A percentile compares a stretch with the other conserved stretches of the same genome.
These are phyloP conservation scores for Tipula unca DNA, from an alignment of 2,888 invertebrate genomes.

Conservation along the genomic window DNA sequence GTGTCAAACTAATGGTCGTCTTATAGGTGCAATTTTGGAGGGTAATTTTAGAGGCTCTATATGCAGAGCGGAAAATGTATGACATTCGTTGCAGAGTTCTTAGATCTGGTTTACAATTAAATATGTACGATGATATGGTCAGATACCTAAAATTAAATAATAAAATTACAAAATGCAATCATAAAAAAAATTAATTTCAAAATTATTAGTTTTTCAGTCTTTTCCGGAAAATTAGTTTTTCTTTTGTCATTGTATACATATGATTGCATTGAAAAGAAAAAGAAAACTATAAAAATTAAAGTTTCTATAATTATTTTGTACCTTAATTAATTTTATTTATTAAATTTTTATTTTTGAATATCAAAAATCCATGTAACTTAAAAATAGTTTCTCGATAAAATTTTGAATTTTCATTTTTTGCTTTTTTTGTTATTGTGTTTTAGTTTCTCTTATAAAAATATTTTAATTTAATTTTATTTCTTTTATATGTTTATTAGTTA, in stretches of 20 bases:
- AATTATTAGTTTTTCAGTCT: not conserved
- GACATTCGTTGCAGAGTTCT: too few relatives aligned
- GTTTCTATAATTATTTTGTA: not conserved
- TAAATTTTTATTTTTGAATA: not conserved
- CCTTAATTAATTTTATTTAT: not conserved
- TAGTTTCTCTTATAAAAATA: not conserved
- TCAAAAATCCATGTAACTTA: not conserved
- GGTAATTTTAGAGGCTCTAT: too few relatives aligned
- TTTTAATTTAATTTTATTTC: not conserved
- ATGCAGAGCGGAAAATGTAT: too few relatives aligned
- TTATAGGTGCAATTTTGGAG: too few relatives aligned
- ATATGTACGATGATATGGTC: too few relatives aligned
- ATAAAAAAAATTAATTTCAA: not conserved
- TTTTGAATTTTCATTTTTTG: not conserved
- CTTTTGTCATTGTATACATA: not conserved
- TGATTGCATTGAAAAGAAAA: not conserved
- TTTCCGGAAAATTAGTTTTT: not conserved
- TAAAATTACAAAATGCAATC: not conserved
- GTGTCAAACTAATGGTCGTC: too few relatives aligned
- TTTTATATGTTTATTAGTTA: not conserved
- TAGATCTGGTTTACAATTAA: too few relatives aligned
- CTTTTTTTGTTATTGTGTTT: not conserved
- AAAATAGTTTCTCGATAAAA: not conserved
- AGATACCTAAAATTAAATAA: too few relatives aligned
- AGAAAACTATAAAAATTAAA: not conserved